Evolutionary conservation across 2,113 vertebrate species (phyloP), one percentile per base, ranked within the genome.

Genomic region (Trachemys scripta): DNA sequence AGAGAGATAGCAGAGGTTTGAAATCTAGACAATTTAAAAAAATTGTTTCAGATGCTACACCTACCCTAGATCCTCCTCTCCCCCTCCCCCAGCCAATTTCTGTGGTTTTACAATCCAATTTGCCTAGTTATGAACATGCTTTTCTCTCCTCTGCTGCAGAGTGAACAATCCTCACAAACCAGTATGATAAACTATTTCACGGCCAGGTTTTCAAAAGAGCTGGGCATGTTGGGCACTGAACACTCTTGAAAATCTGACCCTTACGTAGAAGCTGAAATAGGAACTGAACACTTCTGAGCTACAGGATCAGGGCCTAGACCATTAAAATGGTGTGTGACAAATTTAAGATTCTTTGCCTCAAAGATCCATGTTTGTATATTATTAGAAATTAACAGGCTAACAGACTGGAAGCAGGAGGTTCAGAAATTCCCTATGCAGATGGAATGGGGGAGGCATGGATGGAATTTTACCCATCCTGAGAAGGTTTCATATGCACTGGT

Each of bases 151-250:
- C 75, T 91, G 38, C 45, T 92, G 75, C 85, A 90, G n/a, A 80
- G 51, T 0, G 14, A 96, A 88, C 65, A 38, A 86, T 13, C 93
- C 51, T 38, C 2, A 38, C 42, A 96, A 88, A 91, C 59, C 47
- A 3, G 19, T 72, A 93, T 86, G 83, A 92, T 50, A 94, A 96
- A 96, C n/a, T 89, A 78, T 94, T 86, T 86, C 76, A 53, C 42
- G 56, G 49, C 4, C 56, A 80, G 59, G 14, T 84, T 93, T 91
- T 86, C 92, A 72, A 9, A 20, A 72, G 31, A 38, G 35, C 54
- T 82, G 75, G 42, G 13, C 3, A 59, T 90, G 8, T 11, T 85
- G 51, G 0, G 2, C 53, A 42, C 76, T 80, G 29, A 88, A 82
- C 0, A 17, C 59, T 51, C 80, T 81, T 87, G 13, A 38, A 88